Base-by-base conservation (phyloP, 1,140 invertebrate genomes). In the Stenopsyche tienmushanensis region DNA sequence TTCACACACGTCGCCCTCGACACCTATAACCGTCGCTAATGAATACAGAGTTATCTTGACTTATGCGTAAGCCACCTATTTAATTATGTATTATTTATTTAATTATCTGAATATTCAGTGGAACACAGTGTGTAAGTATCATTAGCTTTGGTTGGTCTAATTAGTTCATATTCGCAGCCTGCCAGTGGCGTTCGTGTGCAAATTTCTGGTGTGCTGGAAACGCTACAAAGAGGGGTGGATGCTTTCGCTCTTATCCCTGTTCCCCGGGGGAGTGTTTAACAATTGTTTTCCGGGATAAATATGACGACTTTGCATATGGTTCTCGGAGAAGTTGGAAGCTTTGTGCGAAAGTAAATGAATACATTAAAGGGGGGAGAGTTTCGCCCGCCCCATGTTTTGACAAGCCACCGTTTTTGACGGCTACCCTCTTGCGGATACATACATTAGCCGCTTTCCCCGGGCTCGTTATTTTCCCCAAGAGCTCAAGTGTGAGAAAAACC, bases 271-370 rank as follows among this genome's bases (percentile, higher is more conserved):
- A 21, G 25, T 60, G 57, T 60, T 60, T 26, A 47, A 60, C 57
- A 60, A 60, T 60, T 60, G 57, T 60, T 60, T 60, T 60, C 42
- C 57, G 15, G 42, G 57, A 60, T 60, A 60, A 49, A 49, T 60
- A 60, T 47, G 25, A 60, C 44, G 44, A 47, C 21, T 34, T 23
- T 60, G 57, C 44, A 60, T 60, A 60, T 60, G 57, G 57, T 34
- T 47, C 34, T 42, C 17, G 34, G 24, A 15, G 41, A 45, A 60
- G 57, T 47, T 47, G 53, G 26, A 26, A 57, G 44, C 42, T 29
- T 44, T 47, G 29, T 34, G 15, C 24, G 24, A 60, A 60, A 60
- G 57, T 60, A 60, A 60, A 60, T 60, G 57, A 60, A 60, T 60
- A 60, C 42, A 49, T 60, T 60, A 60, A 26, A 21, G 57, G 42